Conservation (phyloP, 2,888 invertebrate species). For the Griposia aprilina region DNA sequence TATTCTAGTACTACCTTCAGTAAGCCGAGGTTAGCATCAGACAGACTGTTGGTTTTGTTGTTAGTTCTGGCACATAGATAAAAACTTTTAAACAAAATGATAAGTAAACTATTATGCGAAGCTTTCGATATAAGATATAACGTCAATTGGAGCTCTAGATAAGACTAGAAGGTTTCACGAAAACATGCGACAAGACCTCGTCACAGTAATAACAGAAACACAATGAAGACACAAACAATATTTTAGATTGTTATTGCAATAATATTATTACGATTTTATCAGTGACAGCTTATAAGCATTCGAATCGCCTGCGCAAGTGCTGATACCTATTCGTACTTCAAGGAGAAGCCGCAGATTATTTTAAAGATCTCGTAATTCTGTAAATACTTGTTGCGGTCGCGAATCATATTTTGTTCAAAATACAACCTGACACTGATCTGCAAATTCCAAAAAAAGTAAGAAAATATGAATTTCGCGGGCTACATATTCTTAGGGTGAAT, state of each 20-base stretch:
- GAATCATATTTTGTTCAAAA: no score
- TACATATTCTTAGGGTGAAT: no score
- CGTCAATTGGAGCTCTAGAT: slow-evolving; percentile 13
- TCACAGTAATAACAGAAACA: slow-evolving; percentile 18
- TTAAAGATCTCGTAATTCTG: no score
- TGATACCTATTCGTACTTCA: neutral
- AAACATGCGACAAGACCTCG: slow-evolving; percentile 25
- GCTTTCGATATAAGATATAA: neutral
- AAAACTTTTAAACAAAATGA: neutral
- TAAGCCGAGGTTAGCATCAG: no score
- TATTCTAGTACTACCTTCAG: neutral
- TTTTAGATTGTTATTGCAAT: slow-evolving; percentile 27
- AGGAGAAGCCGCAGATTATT: no score
- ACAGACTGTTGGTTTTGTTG: no score
- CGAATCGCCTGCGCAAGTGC: neutral
- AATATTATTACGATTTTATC: slow-evolving; percentile 27
- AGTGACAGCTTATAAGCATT: neutral
- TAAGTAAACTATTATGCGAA: neutral
- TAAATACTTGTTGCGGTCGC: no score
- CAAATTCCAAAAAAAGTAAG: no score
- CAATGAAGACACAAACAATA: slow-evolving; percentile 16
- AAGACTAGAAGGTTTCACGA: slow-evolving; percentile 3
- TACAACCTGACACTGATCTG: no score
- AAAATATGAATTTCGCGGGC: no score
- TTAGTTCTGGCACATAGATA: neutral